Evolutionary conservation across 2,113 vertebrate genomes (phyloP).

Genomic region (Plecturocebus donacophilus): DNA sequence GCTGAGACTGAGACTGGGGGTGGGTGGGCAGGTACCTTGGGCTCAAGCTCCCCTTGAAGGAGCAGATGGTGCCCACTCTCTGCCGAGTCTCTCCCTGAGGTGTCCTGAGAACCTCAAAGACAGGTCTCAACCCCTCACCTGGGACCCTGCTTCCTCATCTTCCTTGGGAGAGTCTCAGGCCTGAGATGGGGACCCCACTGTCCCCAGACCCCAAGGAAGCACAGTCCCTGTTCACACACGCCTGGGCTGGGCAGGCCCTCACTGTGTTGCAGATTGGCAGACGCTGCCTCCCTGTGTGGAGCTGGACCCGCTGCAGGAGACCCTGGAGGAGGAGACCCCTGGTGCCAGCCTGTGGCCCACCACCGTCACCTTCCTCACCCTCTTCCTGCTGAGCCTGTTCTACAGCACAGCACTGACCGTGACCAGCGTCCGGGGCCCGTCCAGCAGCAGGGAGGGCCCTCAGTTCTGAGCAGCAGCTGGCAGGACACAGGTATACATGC

Average conservation of each 20-base stretch:
- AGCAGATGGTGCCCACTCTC: not conserved
- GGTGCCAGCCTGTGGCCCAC: slow-evolving; percentile 83
- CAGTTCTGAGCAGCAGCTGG: slow-evolving; percentile 45
- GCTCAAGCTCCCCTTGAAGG: too few species aligned
- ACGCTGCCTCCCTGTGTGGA: not conserved
- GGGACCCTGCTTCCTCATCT: too few species aligned
- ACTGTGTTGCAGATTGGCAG: slow-evolving; percentile 32
- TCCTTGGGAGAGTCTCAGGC: not conserved
- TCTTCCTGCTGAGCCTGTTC: slow-evolving; percentile 91
- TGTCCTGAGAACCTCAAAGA: not conserved
- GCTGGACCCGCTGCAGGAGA: slow-evolving; percentile 29
- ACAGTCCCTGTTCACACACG: fast-evolving
- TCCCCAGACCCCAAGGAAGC: not conserved
- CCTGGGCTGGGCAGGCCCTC: not conserved
- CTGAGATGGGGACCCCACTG: not conserved
- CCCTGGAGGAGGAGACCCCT: slow-evolving; percentile 63
- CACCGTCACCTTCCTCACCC: slow-evolving; percentile 88
- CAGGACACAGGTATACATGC: not conserved
- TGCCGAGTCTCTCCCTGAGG: not conserved
- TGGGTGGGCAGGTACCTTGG: not conserved
- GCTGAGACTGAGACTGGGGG: too few species aligned
- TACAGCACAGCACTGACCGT: slow-evolving; percentile 89
- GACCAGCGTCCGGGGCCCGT: slow-evolving; percentile 80
- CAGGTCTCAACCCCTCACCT: not conserved
- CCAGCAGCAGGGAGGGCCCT: slow-evolving; percentile 22